Conservation (phyloP, 2,797 vertebrate genomes). For the Hydrocynus forskahlii region DNA sequence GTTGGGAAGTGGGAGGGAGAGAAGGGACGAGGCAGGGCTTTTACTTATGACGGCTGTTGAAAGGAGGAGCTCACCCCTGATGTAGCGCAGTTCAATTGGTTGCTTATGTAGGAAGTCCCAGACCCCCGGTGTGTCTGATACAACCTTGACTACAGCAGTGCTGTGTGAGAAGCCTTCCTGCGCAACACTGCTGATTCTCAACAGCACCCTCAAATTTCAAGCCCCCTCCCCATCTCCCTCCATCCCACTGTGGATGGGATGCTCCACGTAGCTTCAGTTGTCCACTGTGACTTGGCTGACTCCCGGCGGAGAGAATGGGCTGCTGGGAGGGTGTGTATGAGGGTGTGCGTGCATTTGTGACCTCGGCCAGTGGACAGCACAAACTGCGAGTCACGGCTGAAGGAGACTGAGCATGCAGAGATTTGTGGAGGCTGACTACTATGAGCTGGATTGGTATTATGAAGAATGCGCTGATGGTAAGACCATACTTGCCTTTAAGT, state of each 20-base stretch:
- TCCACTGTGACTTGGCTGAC: not conserved
- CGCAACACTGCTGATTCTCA: constrained; percentile 59
- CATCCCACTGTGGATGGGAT: constrained; percentile 29
- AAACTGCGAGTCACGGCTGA: constrained; percentile 64
- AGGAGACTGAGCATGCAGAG: constrained; percentile 90
- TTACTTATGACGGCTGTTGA: constrained; percentile 67
- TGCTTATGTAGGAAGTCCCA: constrained; percentile 66
- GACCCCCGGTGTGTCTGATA: constrained; percentile 70
- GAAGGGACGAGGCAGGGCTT: constrained; percentile 53
- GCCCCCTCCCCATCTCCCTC: constrained; percentile 28
- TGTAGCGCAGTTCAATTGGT: constrained; percentile 82
- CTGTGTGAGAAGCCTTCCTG: constrained; percentile 74
- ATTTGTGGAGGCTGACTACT: constrained; percentile 98
- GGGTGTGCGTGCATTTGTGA: constrained; percentile 69
- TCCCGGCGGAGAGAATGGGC: constrained; percentile 69
- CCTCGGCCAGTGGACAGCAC: constrained; percentile 69
- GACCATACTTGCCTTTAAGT: constrained; percentile 41
- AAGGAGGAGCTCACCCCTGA: constrained; percentile 66
- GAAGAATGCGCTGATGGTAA: constrained; percentile 98
- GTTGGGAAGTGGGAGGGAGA: constrained; percentile 67
- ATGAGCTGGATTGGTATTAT: constrained; percentile 99
- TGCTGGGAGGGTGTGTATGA: constrained; percentile 47
- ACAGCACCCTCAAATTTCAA: constrained; percentile 32
- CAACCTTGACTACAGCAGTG: constrained; percentile 69
- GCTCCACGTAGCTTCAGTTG: constrained; percentile 33